Conservation (phyloP, 2,113 vertebrate species). For the Melanotaenia duboulayi region DNA sequence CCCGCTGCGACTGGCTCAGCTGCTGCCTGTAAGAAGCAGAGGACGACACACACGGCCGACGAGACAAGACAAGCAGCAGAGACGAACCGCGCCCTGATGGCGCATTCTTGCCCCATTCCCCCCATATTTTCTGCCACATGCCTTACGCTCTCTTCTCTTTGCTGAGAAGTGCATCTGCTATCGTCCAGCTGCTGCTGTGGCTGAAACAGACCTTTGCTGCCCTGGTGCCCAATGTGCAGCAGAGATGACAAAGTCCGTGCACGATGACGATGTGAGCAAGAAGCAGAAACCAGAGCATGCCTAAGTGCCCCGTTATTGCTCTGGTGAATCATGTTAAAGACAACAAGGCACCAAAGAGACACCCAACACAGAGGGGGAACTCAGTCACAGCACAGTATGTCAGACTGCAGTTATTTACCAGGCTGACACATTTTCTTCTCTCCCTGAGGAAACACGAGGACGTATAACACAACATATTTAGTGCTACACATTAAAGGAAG, state of each 20-base stretch:
- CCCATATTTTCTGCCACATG: slow-evolving; percentile 52
- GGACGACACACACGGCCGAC: slow-evolving; percentile 38
- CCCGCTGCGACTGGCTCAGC: slow-evolving; percentile 70
- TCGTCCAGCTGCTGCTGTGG: slow-evolving; percentile 61
- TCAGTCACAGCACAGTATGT: slow-evolving; percentile 43
- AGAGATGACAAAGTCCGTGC: slow-evolving; percentile 21
- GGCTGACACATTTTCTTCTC: slow-evolving; percentile 45
- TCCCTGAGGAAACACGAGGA: slow-evolving; percentile 40
- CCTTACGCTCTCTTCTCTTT: slow-evolving; percentile 50
- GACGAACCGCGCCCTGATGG: slow-evolving; percentile 24
- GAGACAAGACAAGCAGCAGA: slow-evolving; percentile 65
- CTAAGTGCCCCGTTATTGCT: slow-evolving; percentile 66
- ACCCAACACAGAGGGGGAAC: slow-evolving; percentile 37
- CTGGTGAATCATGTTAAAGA: slow-evolving; percentile 62
- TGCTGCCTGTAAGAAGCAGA: slow-evolving; percentile 65
- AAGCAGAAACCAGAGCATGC: slow-evolving; percentile 44
- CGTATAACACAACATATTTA: slow-evolving; percentile 63
- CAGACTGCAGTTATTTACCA: slow-evolving; percentile 48
- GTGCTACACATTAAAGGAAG: slow-evolving; percentile 48
- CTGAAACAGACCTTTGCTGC: slow-evolving; percentile 49
- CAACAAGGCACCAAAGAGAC: slow-evolving; percentile 55
- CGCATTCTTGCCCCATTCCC: slow-evolving; percentile 36
- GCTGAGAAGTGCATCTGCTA: slow-evolving; percentile 64
- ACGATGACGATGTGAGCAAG: slow-evolving; percentile 29
- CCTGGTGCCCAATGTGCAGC: slow-evolving; percentile 54